Evolutionary conservation across 1,140 invertebrate genomes (phyloP).

Genomic region (Centruroides sculpturatus): DNA sequence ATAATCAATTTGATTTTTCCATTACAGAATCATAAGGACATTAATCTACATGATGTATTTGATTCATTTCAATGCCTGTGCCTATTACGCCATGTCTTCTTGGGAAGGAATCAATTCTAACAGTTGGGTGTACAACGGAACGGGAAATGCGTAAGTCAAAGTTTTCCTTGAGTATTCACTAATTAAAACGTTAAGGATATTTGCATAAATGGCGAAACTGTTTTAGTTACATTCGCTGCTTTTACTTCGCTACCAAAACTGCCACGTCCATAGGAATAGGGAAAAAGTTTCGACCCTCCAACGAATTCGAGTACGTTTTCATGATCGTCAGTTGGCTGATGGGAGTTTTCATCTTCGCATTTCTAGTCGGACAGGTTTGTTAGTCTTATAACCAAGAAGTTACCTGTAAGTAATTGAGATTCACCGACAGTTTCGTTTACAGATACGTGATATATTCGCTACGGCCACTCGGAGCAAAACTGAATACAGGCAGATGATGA

Average conservation of each 20-base stretch:
- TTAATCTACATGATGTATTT: constrained; percentile 84
- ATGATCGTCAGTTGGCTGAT: constrained; percentile 90
- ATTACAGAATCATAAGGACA: constrained; percentile 60
- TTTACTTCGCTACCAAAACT: constrained; percentile 89
- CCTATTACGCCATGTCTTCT: constrained; percentile 72
- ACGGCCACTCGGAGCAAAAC: constrained; percentile 70
- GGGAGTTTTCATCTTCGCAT: constrained; percentile 88
- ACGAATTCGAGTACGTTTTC: constrained; percentile 71
- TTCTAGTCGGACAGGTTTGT: constrained; percentile 74
- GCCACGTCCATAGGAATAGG: constrained; percentile 77
- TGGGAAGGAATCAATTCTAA: constrained; percentile 66
- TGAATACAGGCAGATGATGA: constrained; percentile 66
- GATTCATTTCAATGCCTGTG: constrained; percentile 81
- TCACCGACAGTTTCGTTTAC: not conserved
- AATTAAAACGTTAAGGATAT: too few species aligned
- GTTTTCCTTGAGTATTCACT: not conserved
- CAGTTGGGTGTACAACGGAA: constrained; percentile 68
- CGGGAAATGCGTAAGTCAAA: constrained; percentile 44
- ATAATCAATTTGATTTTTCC: too few species aligned
- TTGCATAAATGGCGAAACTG: not conserved
- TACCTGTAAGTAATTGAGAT: too few species aligned
- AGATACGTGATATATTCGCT: constrained; percentile 81
- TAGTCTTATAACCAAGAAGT: too few species aligned
- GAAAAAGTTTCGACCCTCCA: constrained; percentile 77
- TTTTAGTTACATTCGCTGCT: constrained; percentile 70